Evolutionary conservation across 2,888 invertebrate genomes (phyloP).

Genomic region (Blera fallax): DNA sequence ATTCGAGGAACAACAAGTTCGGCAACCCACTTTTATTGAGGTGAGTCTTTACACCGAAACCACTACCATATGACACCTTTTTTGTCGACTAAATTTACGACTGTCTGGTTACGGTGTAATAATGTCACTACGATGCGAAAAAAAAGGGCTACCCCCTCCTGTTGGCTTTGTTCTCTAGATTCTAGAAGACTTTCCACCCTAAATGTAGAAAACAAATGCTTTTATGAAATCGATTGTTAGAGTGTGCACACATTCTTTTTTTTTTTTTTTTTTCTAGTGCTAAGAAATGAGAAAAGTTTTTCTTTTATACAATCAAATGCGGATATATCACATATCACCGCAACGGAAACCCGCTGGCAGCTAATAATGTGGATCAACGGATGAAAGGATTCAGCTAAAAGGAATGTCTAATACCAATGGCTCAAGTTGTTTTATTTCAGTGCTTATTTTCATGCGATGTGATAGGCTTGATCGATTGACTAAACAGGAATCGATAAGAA

Average conservation of each 20-base stretch:
- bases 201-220: background rate
- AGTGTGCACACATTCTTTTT: background rate
- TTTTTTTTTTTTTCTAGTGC: background rate
- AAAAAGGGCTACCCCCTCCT: background rate
- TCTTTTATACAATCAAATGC: background rate
- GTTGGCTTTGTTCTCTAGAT: background rate
- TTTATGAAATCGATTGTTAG: slow-evolving; percentile 8
- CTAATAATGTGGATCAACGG: slow-evolving; percentile 10
- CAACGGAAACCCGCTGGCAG: background rate
- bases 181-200: background rate
- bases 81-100: background rate
- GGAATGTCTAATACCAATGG: background rate
- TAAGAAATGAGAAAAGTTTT: background rate
- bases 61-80: background rate
- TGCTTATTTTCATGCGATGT: too few species aligned
- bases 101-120: background rate
- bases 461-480: too few species aligned
- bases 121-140: background rate
- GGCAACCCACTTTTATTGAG: background rate
- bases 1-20: background rate
- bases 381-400: background rate
- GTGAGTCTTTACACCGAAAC: background rate
- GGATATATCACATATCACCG: background rate
- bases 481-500: too few species aligned
- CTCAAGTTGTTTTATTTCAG: background rate